These are phyloP conservation scores for Muscicapa comitata DNA, from an alignment of 2,797 vertebrate species.

Conservation along the genomic window DNA sequence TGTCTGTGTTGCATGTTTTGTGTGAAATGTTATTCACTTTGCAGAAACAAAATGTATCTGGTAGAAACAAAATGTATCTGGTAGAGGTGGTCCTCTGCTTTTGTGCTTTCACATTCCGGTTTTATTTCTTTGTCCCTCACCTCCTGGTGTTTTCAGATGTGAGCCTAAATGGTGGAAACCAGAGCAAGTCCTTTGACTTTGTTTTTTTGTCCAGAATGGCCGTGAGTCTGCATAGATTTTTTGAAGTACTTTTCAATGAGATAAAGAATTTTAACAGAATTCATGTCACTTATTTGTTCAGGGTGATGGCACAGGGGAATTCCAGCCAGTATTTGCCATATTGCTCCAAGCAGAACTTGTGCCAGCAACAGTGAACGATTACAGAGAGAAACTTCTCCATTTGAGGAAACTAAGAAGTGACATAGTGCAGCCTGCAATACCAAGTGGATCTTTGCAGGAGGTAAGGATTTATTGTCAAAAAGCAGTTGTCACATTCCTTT, in stretches of 20 bases:
- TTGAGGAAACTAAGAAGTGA: slow-evolving; percentile 91
- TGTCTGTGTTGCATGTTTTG: not conserved
- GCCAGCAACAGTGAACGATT: slow-evolving; percentile 91
- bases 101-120: not conserved
- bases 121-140: not conserved
- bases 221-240: not conserved
- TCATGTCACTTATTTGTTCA: slow-evolving; percentile 44
- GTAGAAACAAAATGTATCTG: not conserved
- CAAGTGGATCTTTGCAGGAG: slow-evolving; percentile 83
- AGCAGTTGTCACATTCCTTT: not conserved
- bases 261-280: not conserved
- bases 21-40: not conserved
- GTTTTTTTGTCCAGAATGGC: not conserved
- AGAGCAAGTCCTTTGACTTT: not conserved
- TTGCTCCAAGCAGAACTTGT: slow-evolving; percentile 91
- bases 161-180: not conserved
- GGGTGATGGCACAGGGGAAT: slow-evolving; percentile 76
- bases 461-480: slow-evolving; percentile 68
- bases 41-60: not conserved
- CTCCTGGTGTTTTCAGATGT: not conserved
- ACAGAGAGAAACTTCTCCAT: slow-evolving; percentile 94
- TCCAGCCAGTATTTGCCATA: slow-evolving; percentile 81
- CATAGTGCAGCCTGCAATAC: slow-evolving; percentile 78
- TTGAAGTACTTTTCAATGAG: not conserved
- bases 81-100: not conserved